A percentile compares a stretch with the other conserved stretches of the same genome.
These are phyloP conservation scores for Dreissena rostriformis DNA, from an alignment of 1,140 invertebrate genomes.

Conservation along the genomic window DNA sequence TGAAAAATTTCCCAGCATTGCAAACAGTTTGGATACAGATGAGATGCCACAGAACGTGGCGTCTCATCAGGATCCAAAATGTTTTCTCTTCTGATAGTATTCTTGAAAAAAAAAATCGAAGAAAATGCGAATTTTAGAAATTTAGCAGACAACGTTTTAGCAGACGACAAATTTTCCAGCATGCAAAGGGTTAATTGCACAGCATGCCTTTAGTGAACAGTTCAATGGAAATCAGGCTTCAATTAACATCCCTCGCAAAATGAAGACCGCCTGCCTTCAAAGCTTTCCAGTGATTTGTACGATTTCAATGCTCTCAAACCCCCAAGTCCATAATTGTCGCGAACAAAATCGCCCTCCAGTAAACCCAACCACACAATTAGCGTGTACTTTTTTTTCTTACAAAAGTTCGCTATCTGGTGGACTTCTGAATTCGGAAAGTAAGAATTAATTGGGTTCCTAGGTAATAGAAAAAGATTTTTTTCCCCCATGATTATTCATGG, in stretches of 20 bases:
- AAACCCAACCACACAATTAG: conserved; percentile 45
- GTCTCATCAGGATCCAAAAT: too few relatives aligned
- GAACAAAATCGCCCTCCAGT: neutral
- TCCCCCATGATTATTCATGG: neutral
- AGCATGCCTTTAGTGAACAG: conserved; percentile 12
- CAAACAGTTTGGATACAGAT: too few relatives aligned
- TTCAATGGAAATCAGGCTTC: conserved; percentile 38
- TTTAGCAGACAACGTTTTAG: too few relatives aligned
- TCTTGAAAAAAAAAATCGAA: too few relatives aligned
- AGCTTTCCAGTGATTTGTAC: neutral
- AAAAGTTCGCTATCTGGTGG: neutral
- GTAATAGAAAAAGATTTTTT: conserved; percentile 5
- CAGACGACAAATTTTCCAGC: too few relatives aligned
- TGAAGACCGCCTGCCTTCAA: neutral
- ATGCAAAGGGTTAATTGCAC: too few relatives aligned
- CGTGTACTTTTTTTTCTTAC: neutral
- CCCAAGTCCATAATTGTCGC: too few relatives aligned
- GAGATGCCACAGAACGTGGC: too few relatives aligned
- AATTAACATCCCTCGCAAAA: conserved; percentile 37
- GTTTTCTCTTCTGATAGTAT: too few relatives aligned
- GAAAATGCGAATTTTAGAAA: too few relatives aligned
- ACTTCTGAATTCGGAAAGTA: neutral
- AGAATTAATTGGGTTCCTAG: conserved; percentile 6
- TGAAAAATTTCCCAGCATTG: too few relatives aligned
- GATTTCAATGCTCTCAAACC: neutral